phyloP scores from a whole-genome alignment of 2,113 vertebrate species.

The Chaenogobius annularis region DNA sequence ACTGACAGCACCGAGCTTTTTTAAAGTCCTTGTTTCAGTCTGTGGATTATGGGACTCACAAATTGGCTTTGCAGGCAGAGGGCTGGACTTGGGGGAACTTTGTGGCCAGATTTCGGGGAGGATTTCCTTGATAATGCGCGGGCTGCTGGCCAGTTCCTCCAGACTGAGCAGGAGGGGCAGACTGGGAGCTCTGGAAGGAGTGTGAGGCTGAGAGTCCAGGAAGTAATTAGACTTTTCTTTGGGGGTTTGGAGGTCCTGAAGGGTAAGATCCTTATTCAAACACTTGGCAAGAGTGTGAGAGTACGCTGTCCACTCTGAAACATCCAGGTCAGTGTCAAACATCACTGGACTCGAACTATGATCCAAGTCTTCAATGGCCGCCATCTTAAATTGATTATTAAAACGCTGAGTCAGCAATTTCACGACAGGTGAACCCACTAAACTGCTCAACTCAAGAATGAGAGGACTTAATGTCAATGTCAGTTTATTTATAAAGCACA shows the following conservation, averaged over 20 bases:
- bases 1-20: neutral
- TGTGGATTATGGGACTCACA: constrained; percentile 23
- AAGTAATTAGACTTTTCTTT: no score
- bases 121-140: constrained; percentile 52
- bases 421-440: no score
- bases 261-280: neutral
- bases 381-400: no score
- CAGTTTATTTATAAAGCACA: no score
- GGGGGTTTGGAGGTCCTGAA: neutral
- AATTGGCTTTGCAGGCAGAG: neutral
- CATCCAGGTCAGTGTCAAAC: neutral
- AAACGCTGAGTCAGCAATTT: no score
- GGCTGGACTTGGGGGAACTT: constrained; percentile 28
- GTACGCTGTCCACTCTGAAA: neutral
- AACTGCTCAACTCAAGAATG: no score
- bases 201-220: constrained; percentile 15
- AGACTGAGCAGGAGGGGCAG: constrained; percentile 23
- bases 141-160: constrained; percentile 22
- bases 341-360: neutral
- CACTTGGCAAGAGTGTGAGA: neutral
- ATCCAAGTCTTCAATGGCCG: neutral
- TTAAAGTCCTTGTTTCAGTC: neutral
- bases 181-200: constrained; percentile 1
- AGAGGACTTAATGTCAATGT: no score
- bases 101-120: constrained; percentile 61